Evolutionary conservation across 1,140 invertebrate species (phyloP).

Genomic region (Ceratosolen fusciceps): DNA sequence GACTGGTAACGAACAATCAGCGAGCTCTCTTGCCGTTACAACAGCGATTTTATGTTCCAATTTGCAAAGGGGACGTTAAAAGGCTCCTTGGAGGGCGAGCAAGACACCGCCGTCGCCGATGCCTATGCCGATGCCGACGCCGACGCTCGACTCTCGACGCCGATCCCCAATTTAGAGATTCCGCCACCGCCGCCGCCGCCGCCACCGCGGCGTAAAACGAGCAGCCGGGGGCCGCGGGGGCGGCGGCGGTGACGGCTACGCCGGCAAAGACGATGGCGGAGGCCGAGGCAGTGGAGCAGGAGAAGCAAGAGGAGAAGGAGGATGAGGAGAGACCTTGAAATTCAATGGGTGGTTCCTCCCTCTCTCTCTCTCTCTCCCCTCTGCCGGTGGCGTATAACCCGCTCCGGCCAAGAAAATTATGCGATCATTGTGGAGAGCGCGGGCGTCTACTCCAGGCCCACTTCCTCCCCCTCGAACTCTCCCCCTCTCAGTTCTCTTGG

Average conservation of each 20-base stretch:
- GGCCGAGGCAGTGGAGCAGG: background rate
- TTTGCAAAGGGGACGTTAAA: conserved; percentile 46
- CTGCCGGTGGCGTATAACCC: background rate
- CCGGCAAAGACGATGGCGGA: background rate
- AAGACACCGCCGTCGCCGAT: conserved; percentile 12
- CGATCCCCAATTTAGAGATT: conserved; percentile 49
- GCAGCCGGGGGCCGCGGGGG: background rate
- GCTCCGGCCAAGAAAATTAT: conserved; percentile 40
- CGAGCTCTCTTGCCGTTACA: conserved; percentile 24
- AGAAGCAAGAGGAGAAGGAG: background rate
- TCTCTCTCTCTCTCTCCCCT: too few relatives aligned
- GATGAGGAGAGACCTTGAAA: conserved; percentile 33
- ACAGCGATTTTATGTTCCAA: conserved; percentile 49
- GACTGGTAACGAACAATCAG: conserved; percentile 45
- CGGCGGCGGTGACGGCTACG: background rate
- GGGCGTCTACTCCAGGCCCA: background rate
- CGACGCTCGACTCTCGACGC: conserved; percentile 18
- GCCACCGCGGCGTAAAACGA: conserved; percentile 47
- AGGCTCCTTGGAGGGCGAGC: conserved; percentile 3
- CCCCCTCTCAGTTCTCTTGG: background rate
- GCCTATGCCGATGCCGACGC: too few relatives aligned
- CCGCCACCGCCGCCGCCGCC: conserved; percentile 47
- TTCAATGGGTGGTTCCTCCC: conserved; percentile 46
- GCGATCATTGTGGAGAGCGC: conserved; percentile 43
- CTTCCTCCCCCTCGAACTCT: background rate